phyloP scores from a whole-genome alignment of 2,113 vertebrate species.

The Bungarus multicinctus region DNA sequence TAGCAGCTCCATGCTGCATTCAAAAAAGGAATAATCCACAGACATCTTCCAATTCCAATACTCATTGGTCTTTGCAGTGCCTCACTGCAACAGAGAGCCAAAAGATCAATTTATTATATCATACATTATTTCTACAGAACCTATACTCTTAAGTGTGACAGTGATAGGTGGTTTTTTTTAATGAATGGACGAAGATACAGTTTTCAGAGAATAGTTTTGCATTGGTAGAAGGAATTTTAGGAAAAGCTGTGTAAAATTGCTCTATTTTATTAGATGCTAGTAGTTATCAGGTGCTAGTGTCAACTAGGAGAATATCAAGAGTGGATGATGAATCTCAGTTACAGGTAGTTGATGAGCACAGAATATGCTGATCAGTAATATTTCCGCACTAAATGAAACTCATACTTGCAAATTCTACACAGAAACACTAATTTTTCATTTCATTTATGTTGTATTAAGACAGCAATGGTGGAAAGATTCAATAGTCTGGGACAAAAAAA shows the following conservation, averaged over 20 bases:
- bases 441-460: neutral
- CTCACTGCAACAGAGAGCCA: neutral
- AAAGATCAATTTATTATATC: neutral
- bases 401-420: neutral
- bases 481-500: neutral
- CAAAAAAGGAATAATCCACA: neutral
- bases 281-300: neutral
- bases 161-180: neutral
- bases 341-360: neutral
- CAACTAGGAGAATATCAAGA: neutral
- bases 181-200: too few relatives aligned
- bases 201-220: neutral
- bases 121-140: neutral
- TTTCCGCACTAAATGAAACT: neutral
- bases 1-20: neutral
- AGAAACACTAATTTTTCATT: neutral
- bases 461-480: neutral
- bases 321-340: neutral
- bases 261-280: neutral
- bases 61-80: neutral
- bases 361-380: neutral
- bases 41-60: neutral
- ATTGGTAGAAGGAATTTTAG: neutral
- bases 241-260: neutral
- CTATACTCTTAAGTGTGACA: neutral